Evolutionary conservation across 2,888 invertebrate genomes (phyloP), one percentile per base, ranked within the genome.

Genomic region (Capitulum mitella): DNA sequence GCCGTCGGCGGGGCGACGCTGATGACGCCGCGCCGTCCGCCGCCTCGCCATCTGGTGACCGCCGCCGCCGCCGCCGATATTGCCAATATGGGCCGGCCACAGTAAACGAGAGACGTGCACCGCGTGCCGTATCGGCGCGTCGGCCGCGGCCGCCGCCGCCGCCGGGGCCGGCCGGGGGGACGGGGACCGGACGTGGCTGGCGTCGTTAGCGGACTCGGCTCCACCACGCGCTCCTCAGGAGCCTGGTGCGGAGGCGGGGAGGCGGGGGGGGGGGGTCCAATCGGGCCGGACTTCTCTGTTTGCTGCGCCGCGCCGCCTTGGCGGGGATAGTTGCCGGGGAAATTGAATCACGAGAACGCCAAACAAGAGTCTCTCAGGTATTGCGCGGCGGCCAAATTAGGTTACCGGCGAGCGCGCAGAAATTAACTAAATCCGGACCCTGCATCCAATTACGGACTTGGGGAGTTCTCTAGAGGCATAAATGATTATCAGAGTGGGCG

Each of bases 41-140:
- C 43, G 43, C 43, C 10, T 8, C 70, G 37, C 70, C 70, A 70
- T 70, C 70, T 70, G 70, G 22, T 37, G 19, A 37, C 37, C 70
- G 70, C 70, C 64, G 34, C 70, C 70, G 32, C 32, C 64, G 64
- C 34, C 37, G 70, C 37, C 70, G 70, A 70, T 70, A 70, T 70
- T 70, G 70, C 37, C 70, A 64, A 70, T 70, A 70, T 70, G 34
- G 70, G 14, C 70, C 37, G 70, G 70, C 70, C 37, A 37, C 70
- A 70, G 70, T 37, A 34, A 70, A 70, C 70, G 70, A 37, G 37
- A 37, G 37, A 37, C 37, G 37, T 34, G 34, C 37, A 37, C 22
- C 70, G 70, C 19, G 37, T 70, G 2, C 70, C 70, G 70, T 70
- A 37, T 70, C 70, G 70, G 32, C 3, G 61, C n/a, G 8, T 12